Evolutionary conservation across 1,140 invertebrate genomes (phyloP).

Genomic region (Zaprionus inermis): DNA sequence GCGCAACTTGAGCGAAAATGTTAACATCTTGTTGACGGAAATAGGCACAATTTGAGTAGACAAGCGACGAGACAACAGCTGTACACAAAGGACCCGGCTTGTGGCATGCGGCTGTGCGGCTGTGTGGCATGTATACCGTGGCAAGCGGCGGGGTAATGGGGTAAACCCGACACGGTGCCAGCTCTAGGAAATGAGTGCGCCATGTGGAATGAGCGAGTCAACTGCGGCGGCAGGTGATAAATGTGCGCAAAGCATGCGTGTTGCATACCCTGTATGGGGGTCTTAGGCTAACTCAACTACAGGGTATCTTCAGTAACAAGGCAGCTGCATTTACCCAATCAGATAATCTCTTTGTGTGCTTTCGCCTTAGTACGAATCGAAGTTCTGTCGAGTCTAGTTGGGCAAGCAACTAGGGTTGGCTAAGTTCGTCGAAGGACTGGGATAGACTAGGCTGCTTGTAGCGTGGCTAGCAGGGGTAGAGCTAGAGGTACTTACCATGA

Average conservation of each 20-base stretch:
- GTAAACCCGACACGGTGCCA: neutral
- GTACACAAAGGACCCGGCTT: slow-evolving; percentile 36
- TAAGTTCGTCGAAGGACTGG: neutral
- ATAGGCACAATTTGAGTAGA: slow-evolving; percentile 74
- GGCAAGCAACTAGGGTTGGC: neutral
- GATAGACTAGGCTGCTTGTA: too few relatives aligned
- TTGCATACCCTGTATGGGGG: neutral
- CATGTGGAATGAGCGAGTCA: neutral
- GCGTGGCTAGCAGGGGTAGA: too few relatives aligned
- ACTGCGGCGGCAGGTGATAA: slow-evolving; percentile 13
- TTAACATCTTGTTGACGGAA: slow-evolving; percentile 82
- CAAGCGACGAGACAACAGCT: slow-evolving; percentile 56
- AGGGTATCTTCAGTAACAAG: too few relatives aligned
- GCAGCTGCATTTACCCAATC: too few relatives aligned
- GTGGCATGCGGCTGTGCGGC: slow-evolving; percentile 19
- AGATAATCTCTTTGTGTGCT: too few relatives aligned
- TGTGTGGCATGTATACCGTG: neutral
- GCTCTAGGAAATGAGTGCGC: slow-evolving; percentile 25
- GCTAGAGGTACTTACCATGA: slow-evolving; percentile 90
- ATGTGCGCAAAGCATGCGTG: neutral
- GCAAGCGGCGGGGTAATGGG: neutral
- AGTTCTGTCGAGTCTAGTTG: neutral
- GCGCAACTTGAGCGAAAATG: slow-evolving; percentile 77
- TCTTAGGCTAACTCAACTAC: too few relatives aligned
- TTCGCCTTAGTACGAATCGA: too few relatives aligned